Base-by-base conservation (phyloP, 2,113 vertebrate species). In the Cyphomyrus plagiostoma region DNA sequence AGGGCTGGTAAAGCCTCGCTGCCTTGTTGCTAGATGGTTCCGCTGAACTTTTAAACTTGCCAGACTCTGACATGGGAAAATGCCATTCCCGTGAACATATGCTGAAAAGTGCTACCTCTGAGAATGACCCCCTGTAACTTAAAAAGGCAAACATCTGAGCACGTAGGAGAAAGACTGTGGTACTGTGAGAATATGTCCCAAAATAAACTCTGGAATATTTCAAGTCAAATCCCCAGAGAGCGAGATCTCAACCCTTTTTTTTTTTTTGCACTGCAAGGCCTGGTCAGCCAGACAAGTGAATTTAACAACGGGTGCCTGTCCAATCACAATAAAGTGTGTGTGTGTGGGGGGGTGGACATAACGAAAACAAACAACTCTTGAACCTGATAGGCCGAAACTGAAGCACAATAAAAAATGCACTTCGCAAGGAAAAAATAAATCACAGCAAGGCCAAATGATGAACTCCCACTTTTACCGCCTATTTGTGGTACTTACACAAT, bases 141-240 rank as follows among this genome's bases (percentile, higher is more conserved):
- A 85, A 53, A 50, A 95, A 97, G 70, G 62, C 94, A 89, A 96
- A 96, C 95, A 97, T 96, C 95, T 94, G 95, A 96, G 94, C 95
- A 96, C 96, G 95, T 96, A 93, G 93, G 94, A 84, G 93, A 95
- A 96, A 96, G 94, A 94, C 93, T 96, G 93, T 90, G 95, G 93
- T 91, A 95, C 96, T 96, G 96, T 96, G 96, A 97, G 97, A 97
- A 97, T 96, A 94, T 95, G 95, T 95, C 94, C 96, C 96, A 97
- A 97, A 97, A 97, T 96, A 97, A 97, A 96, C 96, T 96, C 56
- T 96, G 94, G 94, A 96, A 96, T 96, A 97, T 96, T 97, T 96
- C 95, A 96, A 92, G 92, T 93, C 87, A 91, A 53, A 90, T 96
- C 96, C 94, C 97, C 94, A 91, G 96, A 96, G 96, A 97, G 96